Evolutionary conservation across 1,140 invertebrate species (phyloP).

Genomic region (Ylistrum balloti): DNA sequence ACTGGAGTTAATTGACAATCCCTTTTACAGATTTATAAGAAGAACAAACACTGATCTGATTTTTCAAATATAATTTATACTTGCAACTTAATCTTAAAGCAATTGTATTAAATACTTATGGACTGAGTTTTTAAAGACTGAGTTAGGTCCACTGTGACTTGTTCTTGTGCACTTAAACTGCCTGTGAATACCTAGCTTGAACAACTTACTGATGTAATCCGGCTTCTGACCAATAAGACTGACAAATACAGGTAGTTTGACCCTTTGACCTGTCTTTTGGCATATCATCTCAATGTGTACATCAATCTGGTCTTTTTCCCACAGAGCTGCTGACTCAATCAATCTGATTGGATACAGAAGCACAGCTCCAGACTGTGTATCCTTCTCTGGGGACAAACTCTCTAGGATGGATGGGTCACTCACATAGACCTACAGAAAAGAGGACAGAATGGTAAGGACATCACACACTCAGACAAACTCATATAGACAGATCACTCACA

Average conservation of each 20-base stretch:
- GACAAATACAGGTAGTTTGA: conserved; percentile 74
- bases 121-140: no score
- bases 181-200: not conserved
- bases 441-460: not conserved
- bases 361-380: conserved; percentile 66
- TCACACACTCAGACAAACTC: not conserved
- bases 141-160: no score
- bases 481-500: conserved; percentile 54
- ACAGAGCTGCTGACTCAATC: conserved; percentile 69
- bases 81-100: no score
- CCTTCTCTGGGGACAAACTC: conserved; percentile 69
- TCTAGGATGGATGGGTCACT: conserved; percentile 77
- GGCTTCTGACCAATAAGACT: conserved; percentile 78
- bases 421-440: conserved; percentile 68
- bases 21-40: no score
- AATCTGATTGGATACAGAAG: conserved; percentile 75
- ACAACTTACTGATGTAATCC: conserved; percentile 68
- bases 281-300: conserved; percentile 72
- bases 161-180: no score
- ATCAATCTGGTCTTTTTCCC: conserved; percentile 76
- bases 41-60: no score
- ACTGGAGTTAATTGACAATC: no score
- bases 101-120: no score
- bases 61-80: no score
- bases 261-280: conserved; percentile 75